Base-by-base conservation (phyloP, 2,888 invertebrate species). In the Tortrix viridana region DNA sequence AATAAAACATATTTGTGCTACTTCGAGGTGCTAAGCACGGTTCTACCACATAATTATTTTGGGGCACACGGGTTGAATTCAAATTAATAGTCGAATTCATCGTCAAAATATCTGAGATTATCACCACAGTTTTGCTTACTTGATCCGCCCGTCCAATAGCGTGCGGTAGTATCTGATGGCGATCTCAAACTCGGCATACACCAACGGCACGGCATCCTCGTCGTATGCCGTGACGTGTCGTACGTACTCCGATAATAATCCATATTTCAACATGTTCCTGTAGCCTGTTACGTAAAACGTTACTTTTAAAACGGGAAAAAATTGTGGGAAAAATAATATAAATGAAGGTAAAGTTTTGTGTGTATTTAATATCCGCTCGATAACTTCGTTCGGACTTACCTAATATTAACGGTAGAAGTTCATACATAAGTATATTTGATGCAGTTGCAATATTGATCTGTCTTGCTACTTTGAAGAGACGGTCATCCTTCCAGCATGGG, bases 401-500 rank as follows among this genome's bases (percentile, higher is more conserved):
- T n/a, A 88, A 68, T 19, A 88, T 66, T 19, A 71, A 56, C 5
- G 88, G 88, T 20, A 88, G 62, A 5, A 89, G 71, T 65, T 89
- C 88, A 68, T 88, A 87, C 75, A 86, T 76, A 53, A 82, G 85
- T 65, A 88, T 85, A 63, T 85, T 85, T 14, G 81, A 67, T 1
- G 80, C 82, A 7, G 84, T 85, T 4, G 83, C 88, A 32, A 88
- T 82, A 65, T 87, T 88, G 55, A 88, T 85, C 52, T 86, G 84
- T 3, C 86, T 71, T 0, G 88, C 83, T 20, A 85, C 82, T 69
- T 86, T 88, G 65, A 88, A 89, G 0, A 88, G 69, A 12, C 87
- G 76, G 63, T 89, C 88, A 53, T 88, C 87, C 53, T 82, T 84
- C 88, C 88, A 89, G 62, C 88, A 88, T 6, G 88, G 85, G 67